Conservation (phyloP, 1,140 invertebrate genomes). For the Lasioglossum albipes region DNA sequence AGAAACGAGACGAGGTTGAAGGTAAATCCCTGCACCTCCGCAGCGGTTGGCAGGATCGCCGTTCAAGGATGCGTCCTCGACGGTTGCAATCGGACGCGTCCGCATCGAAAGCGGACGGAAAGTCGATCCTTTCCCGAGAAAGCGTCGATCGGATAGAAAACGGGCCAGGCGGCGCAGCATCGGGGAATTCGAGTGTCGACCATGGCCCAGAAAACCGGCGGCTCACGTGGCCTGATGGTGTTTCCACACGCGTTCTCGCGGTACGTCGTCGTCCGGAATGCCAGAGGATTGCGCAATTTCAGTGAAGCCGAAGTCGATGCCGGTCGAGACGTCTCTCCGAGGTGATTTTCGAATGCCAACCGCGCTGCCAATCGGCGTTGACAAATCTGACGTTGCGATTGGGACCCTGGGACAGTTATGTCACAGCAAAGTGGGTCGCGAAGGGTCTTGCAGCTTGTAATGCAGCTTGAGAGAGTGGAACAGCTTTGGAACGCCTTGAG, state of each 20-base stretch:
- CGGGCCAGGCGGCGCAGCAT: conserved; percentile 3
- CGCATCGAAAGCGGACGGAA: background rate
- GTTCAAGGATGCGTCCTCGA: background rate
- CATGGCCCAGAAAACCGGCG: conserved; percentile 66
- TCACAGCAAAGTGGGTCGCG: too few relatives aligned
- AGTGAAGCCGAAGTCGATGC: background rate
- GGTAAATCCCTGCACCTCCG: too few relatives aligned
- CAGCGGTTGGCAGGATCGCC: background rate
- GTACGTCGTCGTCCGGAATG: conserved; percentile 55
- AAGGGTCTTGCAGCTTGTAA: too few relatives aligned
- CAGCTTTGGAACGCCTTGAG: too few relatives aligned
- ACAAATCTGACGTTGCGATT: background rate
- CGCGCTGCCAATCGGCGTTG: conserved; percentile 32
- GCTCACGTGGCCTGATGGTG: conserved; percentile 35
- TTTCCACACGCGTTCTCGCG: conserved; percentile 63
- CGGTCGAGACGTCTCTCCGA: conserved; percentile 27
- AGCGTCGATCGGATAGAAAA: background rate
- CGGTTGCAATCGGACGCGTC: too few relatives aligned
- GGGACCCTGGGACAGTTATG: too few relatives aligned
- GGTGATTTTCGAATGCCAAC: conserved; percentile 70
- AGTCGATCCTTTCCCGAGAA: background rate
- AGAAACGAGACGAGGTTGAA: too few relatives aligned
- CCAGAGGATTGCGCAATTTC: conserved; percentile 56
- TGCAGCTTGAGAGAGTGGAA: too few relatives aligned
- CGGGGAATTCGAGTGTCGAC: conserved; percentile 50